A percentile compares a stretch with the other conserved stretches of the same genome.
phyloP scores from a whole-genome alignment of 1,140 invertebrate species.

The Parapsyche elsis region DNA sequence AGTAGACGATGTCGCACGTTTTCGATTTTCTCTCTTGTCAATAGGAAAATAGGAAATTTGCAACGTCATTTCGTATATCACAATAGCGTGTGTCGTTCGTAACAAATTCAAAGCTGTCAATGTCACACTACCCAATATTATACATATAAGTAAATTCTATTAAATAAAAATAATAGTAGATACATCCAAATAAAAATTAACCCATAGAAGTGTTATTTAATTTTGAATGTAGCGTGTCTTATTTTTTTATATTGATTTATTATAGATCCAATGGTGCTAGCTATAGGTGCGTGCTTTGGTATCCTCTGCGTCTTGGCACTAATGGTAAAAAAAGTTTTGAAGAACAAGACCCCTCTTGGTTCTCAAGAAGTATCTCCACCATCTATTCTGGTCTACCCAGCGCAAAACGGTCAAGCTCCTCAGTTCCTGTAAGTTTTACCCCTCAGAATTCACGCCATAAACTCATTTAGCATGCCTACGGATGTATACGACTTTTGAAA shows the following conservation, averaged over 20 bases:
- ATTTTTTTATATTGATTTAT: background rate
- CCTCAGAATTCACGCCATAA: too few relatives aligned
- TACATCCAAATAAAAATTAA: too few relatives aligned
- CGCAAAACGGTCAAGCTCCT: constrained; percentile 49
- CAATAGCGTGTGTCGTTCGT: too few relatives aligned
- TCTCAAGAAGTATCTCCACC: constrained; percentile 47
- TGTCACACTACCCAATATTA: too few relatives aligned
- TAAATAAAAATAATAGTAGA: too few relatives aligned
- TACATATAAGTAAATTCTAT: too few relatives aligned
- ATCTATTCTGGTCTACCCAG: constrained; percentile 49
- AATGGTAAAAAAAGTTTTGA: constrained; percentile 38
- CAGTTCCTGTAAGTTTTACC: constrained; percentile 44
- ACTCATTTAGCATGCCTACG: too few relatives aligned
- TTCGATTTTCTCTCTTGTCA: constrained; percentile 1
- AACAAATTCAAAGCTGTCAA: too few relatives aligned
- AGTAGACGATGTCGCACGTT: background rate
- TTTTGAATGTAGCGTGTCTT: background rate
- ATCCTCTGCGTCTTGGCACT: constrained; percentile 29
- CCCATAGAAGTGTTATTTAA: too few relatives aligned
- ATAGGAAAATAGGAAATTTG: constrained; percentile 5
- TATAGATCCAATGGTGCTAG: constrained; percentile 45
- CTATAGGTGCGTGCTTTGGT: constrained; percentile 10
- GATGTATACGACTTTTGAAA: too few relatives aligned
- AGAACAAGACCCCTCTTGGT: constrained; percentile 37
- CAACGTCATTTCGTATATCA: background rate